Evolutionary conservation across 2,113 vertebrate genomes (phyloP).

Genomic region (Elgaria multicarinata): DNA sequence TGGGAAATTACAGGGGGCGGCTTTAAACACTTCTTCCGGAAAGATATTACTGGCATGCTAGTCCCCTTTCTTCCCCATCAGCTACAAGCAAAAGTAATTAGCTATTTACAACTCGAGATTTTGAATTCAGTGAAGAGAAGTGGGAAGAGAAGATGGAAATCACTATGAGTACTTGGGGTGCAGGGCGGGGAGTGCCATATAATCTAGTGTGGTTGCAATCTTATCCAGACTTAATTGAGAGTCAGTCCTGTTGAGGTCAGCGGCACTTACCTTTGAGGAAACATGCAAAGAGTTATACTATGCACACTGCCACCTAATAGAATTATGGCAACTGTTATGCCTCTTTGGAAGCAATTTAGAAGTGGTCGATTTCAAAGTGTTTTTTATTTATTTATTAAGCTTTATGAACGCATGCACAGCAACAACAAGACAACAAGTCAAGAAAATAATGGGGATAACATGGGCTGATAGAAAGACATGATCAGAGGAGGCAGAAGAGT

Average conservation of each 20-base stretch:
- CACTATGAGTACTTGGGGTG: background rate
- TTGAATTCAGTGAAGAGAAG: slow-evolving; percentile 13
- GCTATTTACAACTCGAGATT: slow-evolving; percentile 47
- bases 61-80: slow-evolving; percentile 33
- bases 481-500: background rate
- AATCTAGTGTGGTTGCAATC: background rate
- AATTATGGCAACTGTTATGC: background rate
- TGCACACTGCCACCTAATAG: background rate
- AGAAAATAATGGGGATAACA: background rate
- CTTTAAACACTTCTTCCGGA: slow-evolving; percentile 71
- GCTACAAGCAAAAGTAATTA: slow-evolving; percentile 60
- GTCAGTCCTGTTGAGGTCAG: background rate
- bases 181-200: background rate
- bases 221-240: background rate
- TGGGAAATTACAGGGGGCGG: slow-evolving; percentile 76
- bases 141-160: background rate
- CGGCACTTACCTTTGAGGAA: background rate
- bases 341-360: background rate
- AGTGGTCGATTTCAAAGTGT: background rate
- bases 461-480: background rate
- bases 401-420: background rate
- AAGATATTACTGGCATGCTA: slow-evolving; percentile 64
- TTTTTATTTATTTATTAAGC: background rate
- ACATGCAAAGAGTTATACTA: background rate
- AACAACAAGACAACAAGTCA: background rate